phyloP scores from a whole-genome alignment of 2,113 vertebrate genomes.

The Pelecanus crispus region DNA sequence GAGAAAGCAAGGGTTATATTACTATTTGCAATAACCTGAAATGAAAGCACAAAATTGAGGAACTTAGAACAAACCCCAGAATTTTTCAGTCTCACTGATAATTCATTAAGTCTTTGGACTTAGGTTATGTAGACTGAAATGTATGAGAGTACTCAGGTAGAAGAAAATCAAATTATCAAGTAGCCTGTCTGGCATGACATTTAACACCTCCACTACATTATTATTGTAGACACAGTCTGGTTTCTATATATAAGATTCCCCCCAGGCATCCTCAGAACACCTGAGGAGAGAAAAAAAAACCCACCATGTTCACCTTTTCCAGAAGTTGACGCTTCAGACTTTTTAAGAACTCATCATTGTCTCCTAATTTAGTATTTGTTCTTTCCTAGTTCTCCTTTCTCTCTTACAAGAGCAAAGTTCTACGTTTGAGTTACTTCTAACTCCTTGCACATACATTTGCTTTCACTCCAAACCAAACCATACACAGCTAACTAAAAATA shows the following conservation, averaged over 20 bases:
- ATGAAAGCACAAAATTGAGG: neutral
- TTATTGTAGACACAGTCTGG: neutral
- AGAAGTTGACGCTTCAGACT: neutral
- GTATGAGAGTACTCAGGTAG: neutral
- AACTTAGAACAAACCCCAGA: neutral
- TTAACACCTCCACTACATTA: neutral
- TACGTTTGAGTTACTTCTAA: neutral
- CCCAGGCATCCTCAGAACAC: neutral
- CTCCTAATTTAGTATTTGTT: neutral
- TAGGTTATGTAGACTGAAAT: neutral
- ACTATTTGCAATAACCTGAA: neutral
- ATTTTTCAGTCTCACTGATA: neutral
- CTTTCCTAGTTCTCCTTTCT: neutral
- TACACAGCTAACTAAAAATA: conserved; percentile 25
- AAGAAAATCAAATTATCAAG: neutral
- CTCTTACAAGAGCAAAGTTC: neutral
- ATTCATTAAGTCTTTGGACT: neutral
- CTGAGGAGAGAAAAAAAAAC: neutral
- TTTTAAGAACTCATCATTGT: neutral
- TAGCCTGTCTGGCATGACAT: neutral
- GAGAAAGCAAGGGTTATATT: neutral
- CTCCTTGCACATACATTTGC: neutral
- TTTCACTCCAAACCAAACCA: neutral
- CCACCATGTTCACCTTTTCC: neutral
- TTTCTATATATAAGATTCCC: neutral